Percentiles rank a stretch among this genome's conserved stretches.
phyloP scores from a whole-genome alignment of 53 echinoderm and acorn worm species.

The Zoroaster sp. region DNA sequence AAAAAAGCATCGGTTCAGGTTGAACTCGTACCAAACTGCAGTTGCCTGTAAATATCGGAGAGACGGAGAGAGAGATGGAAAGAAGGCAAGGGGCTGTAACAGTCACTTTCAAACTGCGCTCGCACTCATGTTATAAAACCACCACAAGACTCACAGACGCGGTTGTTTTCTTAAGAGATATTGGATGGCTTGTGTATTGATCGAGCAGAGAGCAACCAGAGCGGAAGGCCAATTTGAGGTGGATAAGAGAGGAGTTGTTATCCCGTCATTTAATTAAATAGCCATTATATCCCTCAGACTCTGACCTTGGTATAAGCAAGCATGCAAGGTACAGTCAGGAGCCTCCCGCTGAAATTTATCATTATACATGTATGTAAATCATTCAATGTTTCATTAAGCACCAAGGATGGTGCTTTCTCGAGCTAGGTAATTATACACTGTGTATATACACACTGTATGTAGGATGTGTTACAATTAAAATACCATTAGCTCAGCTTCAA shows the following conservation, averaged over 20 bases:
- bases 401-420: neutral
- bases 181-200: constrained; percentile 9
- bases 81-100: no score
- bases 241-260: constrained; percentile 3
- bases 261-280: constrained; percentile 39
- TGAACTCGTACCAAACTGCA: no score
- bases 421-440: no score
- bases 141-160: neutral
- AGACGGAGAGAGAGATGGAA: no score
- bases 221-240: constrained; percentile 44
- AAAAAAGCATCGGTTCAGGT: no score
- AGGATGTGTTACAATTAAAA: no score
- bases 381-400: neutral
- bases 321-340: neutral
- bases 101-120: no score
- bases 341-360: no score
- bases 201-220: constrained; percentile 14
- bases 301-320: neutral
- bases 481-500: no score
- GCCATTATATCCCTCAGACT: neutral
- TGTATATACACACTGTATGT: no score
- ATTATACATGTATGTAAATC: neutral
- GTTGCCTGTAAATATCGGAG: no score
- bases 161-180: constrained; percentile 20
- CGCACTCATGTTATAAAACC: neutral